Evolutionary conservation across 2,113 vertebrate genomes (phyloP), one percentile per base, ranked within the genome.

Genomic region (Pteronura brasiliensis): DNA sequence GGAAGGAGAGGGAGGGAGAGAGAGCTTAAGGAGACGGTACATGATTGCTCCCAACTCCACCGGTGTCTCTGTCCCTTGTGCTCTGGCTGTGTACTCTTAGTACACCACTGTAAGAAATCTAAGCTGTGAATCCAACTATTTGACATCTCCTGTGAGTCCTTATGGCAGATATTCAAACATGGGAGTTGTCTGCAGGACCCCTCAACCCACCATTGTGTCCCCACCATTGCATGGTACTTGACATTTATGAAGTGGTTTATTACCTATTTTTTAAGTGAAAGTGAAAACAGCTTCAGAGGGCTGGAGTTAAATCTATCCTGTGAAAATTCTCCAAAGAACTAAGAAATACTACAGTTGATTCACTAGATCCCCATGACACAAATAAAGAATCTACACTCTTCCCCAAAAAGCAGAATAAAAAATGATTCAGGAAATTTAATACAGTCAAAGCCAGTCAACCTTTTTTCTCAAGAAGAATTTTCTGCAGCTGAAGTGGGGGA

Each of bases 241-340:
- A 44, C 55, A 67, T 79, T 88, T 86, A 77, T 12, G 65, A 44
- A 82, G 10, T 95, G 79, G 6, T 20, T n/a, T 88, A 81, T 47
- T 65, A 25, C 39, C 3, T 85, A 52, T 5, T 79, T 82, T 92
- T 61, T 44, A 71, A 94, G 71, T 47, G 31, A 74, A 83, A 67
- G 42, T 55, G 55, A 67, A 97, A 94, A 94, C 59, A 63, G 84
- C 42, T 15, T 72, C 23, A 67, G 82, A 88, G 49, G 25, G 4
- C 42, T 18, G 80, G 15, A 6, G 29, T 15, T 39, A 74, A 74
- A 52, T 93, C 29, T 91, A n/a, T 82, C 44, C 15, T 77, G n/a
- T 52, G 55, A 25, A 89, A 96, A 95, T 79, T 79, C 79, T 87
- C 72, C n/a, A 71, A 42, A 44, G 72, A 97, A 82, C 72, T 85